Evolutionary conservation across 2,113 vertebrate genomes (phyloP).

Genomic region (Motacilla tschutschensis): DNA sequence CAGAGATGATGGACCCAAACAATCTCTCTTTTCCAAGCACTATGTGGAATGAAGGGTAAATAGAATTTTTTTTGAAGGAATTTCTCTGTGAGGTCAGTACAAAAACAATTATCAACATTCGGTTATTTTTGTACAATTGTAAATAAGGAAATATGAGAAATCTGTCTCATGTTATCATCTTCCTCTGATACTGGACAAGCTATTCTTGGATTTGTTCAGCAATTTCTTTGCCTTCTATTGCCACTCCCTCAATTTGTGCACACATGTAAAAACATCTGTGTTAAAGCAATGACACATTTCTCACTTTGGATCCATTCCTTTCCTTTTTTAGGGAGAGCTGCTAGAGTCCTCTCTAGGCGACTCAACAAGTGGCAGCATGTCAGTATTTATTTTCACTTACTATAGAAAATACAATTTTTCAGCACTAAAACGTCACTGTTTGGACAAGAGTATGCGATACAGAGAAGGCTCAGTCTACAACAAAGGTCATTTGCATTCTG

Average conservation of each 20-base stretch:
- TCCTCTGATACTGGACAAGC: constrained; percentile 60
- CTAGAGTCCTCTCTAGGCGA: not conserved
- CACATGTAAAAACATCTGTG: constrained; percentile 18
- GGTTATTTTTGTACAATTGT: constrained; percentile 42
- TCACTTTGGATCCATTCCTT: not conserved
- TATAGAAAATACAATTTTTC: not conserved
- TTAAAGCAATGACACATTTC: not conserved
- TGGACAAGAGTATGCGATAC: not conserved
- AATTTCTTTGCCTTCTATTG: constrained; percentile 46
- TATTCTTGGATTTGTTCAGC: constrained; percentile 58
- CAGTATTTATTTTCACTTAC: not conserved
- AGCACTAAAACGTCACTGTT: accelerated
- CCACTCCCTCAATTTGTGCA: constrained; percentile 43
- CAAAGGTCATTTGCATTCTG: not conserved
- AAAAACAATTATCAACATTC: not conserved
- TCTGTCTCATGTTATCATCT: constrained; percentile 55
- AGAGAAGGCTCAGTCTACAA: not conserved
- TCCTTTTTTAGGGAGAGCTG: constrained; percentile 7
- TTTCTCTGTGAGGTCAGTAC: not conserved
- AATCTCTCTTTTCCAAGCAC: not conserved
- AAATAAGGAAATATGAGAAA: constrained; percentile 68
- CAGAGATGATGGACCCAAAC: not conserved
- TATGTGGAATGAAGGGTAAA: not conserved
- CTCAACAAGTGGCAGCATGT: not conserved
- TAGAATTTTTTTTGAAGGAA: not conserved